A percentile compares a stretch with the other conserved stretches of the same genome.
Conservation (phyloP, 2,797 vertebrate species). For the Florisuga fusca region DNA sequence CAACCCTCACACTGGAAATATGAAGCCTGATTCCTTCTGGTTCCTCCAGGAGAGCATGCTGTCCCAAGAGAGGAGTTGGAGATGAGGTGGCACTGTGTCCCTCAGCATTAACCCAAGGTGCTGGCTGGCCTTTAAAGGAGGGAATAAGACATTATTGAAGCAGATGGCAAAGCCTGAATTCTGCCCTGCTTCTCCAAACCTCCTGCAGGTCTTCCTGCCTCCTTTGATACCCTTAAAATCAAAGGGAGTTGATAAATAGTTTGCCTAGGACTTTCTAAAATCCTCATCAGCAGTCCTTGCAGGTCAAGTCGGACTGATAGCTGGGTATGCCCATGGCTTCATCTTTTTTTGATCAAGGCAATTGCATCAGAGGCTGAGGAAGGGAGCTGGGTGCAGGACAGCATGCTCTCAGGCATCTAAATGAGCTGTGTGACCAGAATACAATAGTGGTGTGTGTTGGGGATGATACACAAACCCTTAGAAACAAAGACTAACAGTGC, state of each 20-base stretch:
- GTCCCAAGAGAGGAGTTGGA: background rate
- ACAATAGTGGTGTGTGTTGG: accelerated
- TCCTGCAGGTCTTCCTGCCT: background rate
- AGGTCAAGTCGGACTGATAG: background rate
- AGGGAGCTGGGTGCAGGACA: background rate
- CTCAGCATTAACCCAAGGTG: background rate
- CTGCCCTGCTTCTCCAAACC: background rate
- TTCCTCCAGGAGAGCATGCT: background rate
- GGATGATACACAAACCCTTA: background rate
- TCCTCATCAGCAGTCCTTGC: background rate
- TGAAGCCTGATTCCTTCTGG: background rate
- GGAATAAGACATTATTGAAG: background rate
- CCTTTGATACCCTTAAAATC: background rate
- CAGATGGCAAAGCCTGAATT: background rate
- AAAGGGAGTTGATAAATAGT: background rate
- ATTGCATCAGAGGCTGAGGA: background rate
- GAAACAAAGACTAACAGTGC: background rate
- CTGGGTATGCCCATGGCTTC: background rate
- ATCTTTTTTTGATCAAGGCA: background rate
- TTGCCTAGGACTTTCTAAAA: background rate
- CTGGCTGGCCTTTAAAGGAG: background rate
- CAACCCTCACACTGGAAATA: accelerated
- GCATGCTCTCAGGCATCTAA: accelerated
- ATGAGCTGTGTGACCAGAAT: background rate
- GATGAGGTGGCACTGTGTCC: background rate